Conservation (phyloP, 1,140 invertebrate species). For the Babylonia areolata region DNA sequence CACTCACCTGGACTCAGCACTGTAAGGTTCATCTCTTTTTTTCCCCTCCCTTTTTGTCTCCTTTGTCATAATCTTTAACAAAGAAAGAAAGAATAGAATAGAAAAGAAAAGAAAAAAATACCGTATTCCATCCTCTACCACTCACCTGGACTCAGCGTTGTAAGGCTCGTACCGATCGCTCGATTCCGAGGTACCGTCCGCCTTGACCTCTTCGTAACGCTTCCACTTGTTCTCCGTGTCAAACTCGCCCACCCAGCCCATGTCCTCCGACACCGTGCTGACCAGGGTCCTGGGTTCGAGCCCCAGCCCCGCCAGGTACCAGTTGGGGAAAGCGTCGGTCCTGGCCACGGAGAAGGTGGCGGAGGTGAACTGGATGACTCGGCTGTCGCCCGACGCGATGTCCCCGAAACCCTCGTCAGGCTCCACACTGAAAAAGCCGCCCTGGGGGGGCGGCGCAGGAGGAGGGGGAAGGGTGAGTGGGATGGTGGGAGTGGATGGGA, state of each 20-base stretch:
- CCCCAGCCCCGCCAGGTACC: slow-evolving; percentile 56
- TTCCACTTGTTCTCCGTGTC: slow-evolving; percentile 59
- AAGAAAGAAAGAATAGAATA: too few relatives aligned
- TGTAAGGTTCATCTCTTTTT: too few relatives aligned
- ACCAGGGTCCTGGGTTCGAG: slow-evolving; percentile 46
- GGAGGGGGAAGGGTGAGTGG: too few relatives aligned
- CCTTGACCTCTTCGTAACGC: slow-evolving; percentile 52
- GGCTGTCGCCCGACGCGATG: slow-evolving; percentile 42
- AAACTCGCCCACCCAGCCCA: slow-evolving; percentile 60
- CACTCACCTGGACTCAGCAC: too few relatives aligned
- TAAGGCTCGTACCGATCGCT: slow-evolving; percentile 46
- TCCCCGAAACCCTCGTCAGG: slow-evolving; percentile 49
- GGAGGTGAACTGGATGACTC: slow-evolving; percentile 49
- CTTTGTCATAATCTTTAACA: too few relatives aligned
- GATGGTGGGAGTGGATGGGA: too few relatives aligned
- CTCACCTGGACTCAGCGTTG: slow-evolving; percentile 26
- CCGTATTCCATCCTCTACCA: background rate
- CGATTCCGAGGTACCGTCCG: slow-evolving; percentile 33
- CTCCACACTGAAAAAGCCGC: slow-evolving; percentile 55
- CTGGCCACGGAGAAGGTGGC: slow-evolving; percentile 60
- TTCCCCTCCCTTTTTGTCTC: too few relatives aligned
- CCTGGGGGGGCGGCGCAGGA: slow-evolving; percentile 3
- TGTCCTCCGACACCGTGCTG: slow-evolving; percentile 50
- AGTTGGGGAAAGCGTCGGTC: slow-evolving; percentile 66
- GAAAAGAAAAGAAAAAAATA: too few relatives aligned